Conservation (phyloP, 2,888 invertebrate species). For the Zygaena filipendulae region DNA sequence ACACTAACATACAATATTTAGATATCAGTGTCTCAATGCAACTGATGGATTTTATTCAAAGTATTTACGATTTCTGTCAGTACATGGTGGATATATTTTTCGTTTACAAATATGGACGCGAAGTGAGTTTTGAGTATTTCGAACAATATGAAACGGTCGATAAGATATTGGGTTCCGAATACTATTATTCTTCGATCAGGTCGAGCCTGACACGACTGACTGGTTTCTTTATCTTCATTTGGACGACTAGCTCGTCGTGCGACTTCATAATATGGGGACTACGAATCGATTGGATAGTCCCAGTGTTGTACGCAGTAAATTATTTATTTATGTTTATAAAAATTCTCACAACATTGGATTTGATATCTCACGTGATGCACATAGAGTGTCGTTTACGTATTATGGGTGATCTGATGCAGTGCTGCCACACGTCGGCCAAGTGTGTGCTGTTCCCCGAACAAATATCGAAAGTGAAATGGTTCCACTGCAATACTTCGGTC, state of each 20-base stretch:
- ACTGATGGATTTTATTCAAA: constrained; percentile 36
- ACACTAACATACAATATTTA: constrained; percentile 22
- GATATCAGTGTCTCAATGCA: constrained; percentile 27
- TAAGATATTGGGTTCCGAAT: constrained; percentile 24
- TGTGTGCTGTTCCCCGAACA: constrained; percentile 16
- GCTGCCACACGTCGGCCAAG: constrained; percentile 20
- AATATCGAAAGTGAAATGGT: constrained; percentile 27
- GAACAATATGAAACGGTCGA: constrained; percentile 37
- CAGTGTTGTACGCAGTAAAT: constrained; percentile 25
- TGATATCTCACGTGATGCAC: constrained; percentile 37
- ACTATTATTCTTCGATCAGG: constrained; percentile 24
- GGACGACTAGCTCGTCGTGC: constrained; percentile 24
- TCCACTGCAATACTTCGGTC: constrained; percentile 18
- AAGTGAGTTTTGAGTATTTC: constrained; percentile 31
- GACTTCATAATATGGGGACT: constrained; percentile 36
- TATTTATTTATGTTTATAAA: constrained; percentile 42
- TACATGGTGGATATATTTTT: constrained; percentile 37
- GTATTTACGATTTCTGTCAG: constrained; percentile 33
- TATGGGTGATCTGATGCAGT: constrained; percentile 28
- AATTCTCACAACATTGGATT: constrained; percentile 37
- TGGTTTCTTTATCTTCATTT: constrained; percentile 24
- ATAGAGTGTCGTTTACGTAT: constrained; percentile 32
- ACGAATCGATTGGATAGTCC: constrained; percentile 23
- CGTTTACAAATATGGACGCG: constrained; percentile 34
- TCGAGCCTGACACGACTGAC: constrained; percentile 24